phyloP scores from a whole-genome alignment of 2,888 invertebrate genomes.

The Campopleginae sp. region DNA sequence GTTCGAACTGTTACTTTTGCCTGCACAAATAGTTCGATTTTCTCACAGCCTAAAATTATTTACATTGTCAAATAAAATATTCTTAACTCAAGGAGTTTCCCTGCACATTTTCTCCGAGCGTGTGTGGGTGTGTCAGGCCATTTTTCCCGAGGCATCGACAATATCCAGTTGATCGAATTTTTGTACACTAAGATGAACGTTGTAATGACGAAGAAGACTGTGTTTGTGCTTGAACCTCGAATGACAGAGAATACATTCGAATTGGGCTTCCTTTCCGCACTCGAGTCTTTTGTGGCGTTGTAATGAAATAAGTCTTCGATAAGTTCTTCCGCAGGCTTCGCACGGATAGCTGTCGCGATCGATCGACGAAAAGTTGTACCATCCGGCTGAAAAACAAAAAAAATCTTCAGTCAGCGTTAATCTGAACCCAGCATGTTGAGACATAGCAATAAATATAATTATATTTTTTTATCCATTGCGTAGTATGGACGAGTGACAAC shows the following conservation, averaged over 20 bases:
- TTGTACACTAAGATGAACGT: constrained; percentile 66
- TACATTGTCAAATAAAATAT: constrained; percentile 3
- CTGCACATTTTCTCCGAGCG: not conserved
- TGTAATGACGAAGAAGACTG: constrained; percentile 78
- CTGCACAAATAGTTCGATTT: constrained; percentile 25
- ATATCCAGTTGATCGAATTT: constrained; percentile 57
- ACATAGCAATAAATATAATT: not conserved
- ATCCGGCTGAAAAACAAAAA: constrained; percentile 76
- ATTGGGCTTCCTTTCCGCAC: constrained; percentile 85
- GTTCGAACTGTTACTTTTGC: not conserved
- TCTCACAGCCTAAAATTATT: constrained; percentile 54
- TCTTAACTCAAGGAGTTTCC: not conserved
- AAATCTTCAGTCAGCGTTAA: constrained; percentile 56
- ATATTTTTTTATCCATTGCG: constrained; percentile 1
- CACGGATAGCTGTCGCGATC: constrained; percentile 76
- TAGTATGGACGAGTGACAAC: constrained; percentile 54
- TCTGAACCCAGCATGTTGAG: constrained; percentile 34
- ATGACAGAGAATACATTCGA: constrained; percentile 83
- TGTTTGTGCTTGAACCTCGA: constrained; percentile 82
- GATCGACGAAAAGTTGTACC: constrained; percentile 66
- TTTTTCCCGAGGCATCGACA: constrained; percentile 44
- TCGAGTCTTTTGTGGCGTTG: constrained; percentile 84
- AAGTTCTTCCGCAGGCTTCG: constrained; percentile 79
- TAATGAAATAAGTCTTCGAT: constrained; percentile 80
- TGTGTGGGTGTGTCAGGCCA: constrained; percentile 30